Evolutionary conservation across 2,797 vertebrate genomes (phyloP).

Genomic region (Adelosebastes latens): DNA sequence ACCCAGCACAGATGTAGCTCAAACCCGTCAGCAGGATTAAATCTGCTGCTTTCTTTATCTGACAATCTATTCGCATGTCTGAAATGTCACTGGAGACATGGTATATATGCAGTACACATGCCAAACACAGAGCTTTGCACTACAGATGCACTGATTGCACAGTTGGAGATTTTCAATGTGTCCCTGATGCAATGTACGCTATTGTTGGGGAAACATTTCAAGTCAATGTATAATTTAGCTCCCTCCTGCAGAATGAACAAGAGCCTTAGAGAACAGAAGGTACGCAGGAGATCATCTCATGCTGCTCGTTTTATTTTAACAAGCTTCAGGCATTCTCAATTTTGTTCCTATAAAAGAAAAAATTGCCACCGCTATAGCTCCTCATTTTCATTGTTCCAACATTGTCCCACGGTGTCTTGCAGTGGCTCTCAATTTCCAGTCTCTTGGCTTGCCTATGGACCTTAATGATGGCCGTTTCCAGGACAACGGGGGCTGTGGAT

Average conservation of each 20-base stretch:
- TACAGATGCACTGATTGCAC: constrained; percentile 9
- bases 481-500: constrained; percentile 91
- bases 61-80: background rate
- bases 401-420: constrained; percentile 47
- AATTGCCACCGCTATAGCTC: background rate
- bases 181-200: constrained; percentile 52
- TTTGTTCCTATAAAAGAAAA: background rate
- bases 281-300: constrained; percentile 23
- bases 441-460: constrained; percentile 85
- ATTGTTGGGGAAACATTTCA: constrained; percentile 55
- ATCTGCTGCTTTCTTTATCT: constrained; percentile 4
- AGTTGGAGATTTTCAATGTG: constrained; percentile 25
- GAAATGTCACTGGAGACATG: constrained; percentile 2
- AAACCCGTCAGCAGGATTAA: background rate
- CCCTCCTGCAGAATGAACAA: constrained; percentile 26
- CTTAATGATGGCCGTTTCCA: constrained; percentile 89
- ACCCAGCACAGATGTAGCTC: constrained; percentile 1
- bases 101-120: background rate
- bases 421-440: constrained; percentile 95
- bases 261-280: constrained; percentile 16
- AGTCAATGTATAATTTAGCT: constrained; percentile 43
- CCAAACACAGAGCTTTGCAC: constrained; percentile 15
- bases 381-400: constrained; percentile 14
- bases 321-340: constrained; percentile 25
- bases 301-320: constrained; percentile 27